phyloP scores from a whole-genome alignment of 23 tunicate species.

The Trididemnum clinides region DNA sequence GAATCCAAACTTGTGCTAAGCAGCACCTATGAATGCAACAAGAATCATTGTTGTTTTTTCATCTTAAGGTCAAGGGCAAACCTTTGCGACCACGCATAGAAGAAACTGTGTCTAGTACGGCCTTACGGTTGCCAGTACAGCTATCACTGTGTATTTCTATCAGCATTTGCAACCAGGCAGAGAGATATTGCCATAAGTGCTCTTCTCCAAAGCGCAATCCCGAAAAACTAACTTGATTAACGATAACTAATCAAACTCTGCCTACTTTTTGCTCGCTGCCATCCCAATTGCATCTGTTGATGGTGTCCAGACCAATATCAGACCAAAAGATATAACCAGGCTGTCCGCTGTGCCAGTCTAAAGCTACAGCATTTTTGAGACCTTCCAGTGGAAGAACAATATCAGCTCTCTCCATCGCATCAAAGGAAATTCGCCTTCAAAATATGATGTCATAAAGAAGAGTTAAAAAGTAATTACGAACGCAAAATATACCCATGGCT shows the following conservation, averaged over 20 bases:
- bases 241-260: no score
- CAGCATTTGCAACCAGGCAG: no score
- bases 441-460: neutral
- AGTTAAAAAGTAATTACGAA: no score
- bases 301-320: conserved; percentile 62
- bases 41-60: neutral
- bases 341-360: conserved; percentile 77
- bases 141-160: no score
- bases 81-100: no score
- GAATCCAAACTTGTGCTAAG: conserved; percentile 73
- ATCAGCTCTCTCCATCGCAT: conserved; percentile 50
- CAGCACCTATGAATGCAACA: conserved; percentile 47
- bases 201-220: no score
- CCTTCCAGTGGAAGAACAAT: conserved; percentile 56
- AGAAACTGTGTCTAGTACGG: no score
- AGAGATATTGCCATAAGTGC: no score
- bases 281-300: conserved; percentile 67
- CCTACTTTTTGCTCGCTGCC: conserved; percentile 67
- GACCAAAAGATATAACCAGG: conserved; percentile 78
- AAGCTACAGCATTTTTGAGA: conserved; percentile 56
- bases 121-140: no score
- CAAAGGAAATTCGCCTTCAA: conserved; percentile 77
- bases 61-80: no score
- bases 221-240: no score
- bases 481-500: no score